Base-by-base conservation (phyloP, 2,888 invertebrate species). In the Pseudolycoriella hygida region DNA sequence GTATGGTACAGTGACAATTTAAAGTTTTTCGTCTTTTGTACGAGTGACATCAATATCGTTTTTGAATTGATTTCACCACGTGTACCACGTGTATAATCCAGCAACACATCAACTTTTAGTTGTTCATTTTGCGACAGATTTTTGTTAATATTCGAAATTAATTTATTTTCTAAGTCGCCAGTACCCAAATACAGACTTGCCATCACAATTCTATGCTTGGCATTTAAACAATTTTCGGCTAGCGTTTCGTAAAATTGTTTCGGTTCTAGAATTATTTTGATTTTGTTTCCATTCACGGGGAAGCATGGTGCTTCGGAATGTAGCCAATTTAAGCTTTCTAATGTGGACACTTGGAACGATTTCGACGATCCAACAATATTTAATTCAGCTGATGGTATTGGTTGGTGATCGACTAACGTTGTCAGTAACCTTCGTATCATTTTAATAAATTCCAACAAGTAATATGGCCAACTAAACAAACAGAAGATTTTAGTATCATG, bases 111-210 rank as follows among this genome's bases (percentile, higher is more conserved):
- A 0, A 93, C 74, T 56, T 76, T 73, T 39, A 87, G 58, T 48
- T 71, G 69, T n/a, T 67, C 64, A 49, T 65, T 65, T 19, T 67
- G 60, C 50, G 69, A 60, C 32, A 79, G 54, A 54, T 78, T 77
- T 31, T 71, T 61, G 53, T 75, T 69, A 44, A 87, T 72, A 34
- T 72, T 67, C 43, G 75, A 67, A n/a, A 88, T 81, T 57, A 98
- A 67, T 44, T 79, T 72, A 47, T 71, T 69, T 64, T 97, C 97
- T 53, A 90, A 65, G 15, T 71, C 60, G 1, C 94, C 94, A 43
- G 82, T 92, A 12, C 98, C 97, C 47, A 97, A 67, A 60, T 98
- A 98, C 11, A 98, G 68, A 49, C 97, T 94, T 3, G 89, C 87
- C 43, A 98, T 63, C 0, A 80, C 78, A 55, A 92, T 81, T 53